These are phyloP conservation scores for Stenoptilia bipunctidactyla DNA, from an alignment of 2,888 invertebrate species.

Conservation along the genomic window DNA sequence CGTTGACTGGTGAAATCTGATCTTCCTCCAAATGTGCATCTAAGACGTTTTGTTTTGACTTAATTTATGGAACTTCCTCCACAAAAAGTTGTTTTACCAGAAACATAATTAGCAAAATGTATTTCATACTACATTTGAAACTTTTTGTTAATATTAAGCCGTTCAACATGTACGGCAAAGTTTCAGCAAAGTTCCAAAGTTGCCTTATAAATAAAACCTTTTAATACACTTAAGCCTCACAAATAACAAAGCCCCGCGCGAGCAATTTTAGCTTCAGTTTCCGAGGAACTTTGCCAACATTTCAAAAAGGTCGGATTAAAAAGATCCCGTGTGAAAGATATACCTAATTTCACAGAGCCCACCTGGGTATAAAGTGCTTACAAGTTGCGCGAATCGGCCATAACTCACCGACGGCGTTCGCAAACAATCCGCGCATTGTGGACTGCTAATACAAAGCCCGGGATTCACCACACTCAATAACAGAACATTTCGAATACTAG, in stretches of 20 bases:
- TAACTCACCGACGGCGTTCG: constrained; percentile 31
- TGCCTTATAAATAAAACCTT: neutral
- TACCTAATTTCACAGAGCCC: constrained; percentile 20
- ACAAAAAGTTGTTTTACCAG: too few species aligned
- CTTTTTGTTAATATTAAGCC: too few species aligned
- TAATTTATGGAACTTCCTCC: constrained; percentile 5
- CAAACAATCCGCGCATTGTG: constrained; percentile 29
- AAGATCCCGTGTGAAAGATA: constrained; percentile 18
- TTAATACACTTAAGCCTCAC: neutral
- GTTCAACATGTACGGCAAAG: too few species aligned
- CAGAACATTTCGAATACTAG: constrained; percentile 20
- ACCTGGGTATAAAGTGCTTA: constrained; percentile 31
- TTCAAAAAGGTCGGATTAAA: constrained; percentile 23
- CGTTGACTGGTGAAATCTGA: constrained; percentile 46
- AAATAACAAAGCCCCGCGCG: neutral
- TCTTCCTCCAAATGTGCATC: constrained; percentile 17
- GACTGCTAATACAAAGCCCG: constrained; percentile 32
- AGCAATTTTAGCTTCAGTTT: neutral
- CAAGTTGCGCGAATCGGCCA: constrained; percentile 36
- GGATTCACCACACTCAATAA: constrained; percentile 27
- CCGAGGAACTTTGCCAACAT: constrained; percentile 16
- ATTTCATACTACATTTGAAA: too few species aligned
- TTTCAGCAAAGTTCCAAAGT: too few species aligned
- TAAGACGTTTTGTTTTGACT: constrained; percentile 15
- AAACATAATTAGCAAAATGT: too few species aligned